phyloP scores from a whole-genome alignment of 1,140 invertebrate species.

The Zophobas morio region DNA sequence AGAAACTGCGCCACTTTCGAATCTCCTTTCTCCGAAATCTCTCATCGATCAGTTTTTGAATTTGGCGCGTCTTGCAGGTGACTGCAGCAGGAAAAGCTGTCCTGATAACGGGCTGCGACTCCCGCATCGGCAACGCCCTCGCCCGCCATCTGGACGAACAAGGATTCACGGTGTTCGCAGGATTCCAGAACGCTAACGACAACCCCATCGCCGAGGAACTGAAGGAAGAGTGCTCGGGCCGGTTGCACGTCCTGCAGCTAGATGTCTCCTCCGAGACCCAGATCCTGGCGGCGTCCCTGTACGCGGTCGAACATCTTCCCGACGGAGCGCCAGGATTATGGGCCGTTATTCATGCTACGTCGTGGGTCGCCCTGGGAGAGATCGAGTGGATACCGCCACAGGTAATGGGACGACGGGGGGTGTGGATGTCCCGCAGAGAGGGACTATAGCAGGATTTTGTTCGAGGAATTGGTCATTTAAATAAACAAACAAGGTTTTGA shows the following conservation, averaged over 20 bases:
- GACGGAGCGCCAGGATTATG: constrained; percentile 85
- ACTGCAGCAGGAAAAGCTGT: constrained; percentile 84
- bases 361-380: constrained; percentile 89
- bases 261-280: constrained; percentile 83
- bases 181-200: constrained; percentile 77
- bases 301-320: constrained; percentile 83
- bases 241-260: constrained; percentile 81
- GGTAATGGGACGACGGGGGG: too few relatives aligned
- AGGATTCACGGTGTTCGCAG: constrained; percentile 87
- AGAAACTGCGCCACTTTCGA: too few relatives aligned
- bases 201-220: constrained; percentile 78
- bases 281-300: constrained; percentile 81
- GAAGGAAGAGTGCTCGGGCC: constrained; percentile 81
- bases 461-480: too few relatives aligned
- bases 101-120: constrained; percentile 88
- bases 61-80: constrained; percentile 71
- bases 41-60: too few relatives aligned
- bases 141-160: constrained; percentile 83
- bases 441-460: too few relatives aligned
- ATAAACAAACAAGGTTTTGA: too few relatives aligned
- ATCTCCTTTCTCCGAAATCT: too few relatives aligned
- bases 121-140: constrained; percentile 81
- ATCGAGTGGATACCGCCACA: constrained; percentile 88
- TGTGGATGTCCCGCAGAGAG: too few relatives aligned
- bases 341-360: constrained; percentile 92